phyloP scores from a whole-genome alignment of 1,140 invertebrate genomes.

The Globodera rostochiensis region DNA sequence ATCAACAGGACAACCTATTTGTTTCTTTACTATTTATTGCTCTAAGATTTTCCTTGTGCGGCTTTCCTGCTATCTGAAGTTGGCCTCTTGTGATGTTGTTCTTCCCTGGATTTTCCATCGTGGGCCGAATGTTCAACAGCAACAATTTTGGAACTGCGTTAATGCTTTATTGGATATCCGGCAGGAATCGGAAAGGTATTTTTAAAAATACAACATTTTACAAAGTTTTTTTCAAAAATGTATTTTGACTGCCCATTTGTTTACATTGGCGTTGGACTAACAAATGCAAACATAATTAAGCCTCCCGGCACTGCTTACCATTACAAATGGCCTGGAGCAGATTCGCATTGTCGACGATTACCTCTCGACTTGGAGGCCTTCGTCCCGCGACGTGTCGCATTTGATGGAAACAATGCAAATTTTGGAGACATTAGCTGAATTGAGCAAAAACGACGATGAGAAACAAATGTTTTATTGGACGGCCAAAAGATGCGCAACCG shows the following conservation, averaged over 20 bases:
- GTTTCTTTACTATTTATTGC: not conserved
- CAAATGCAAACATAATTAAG: not conserved
- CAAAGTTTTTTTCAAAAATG: too few relatives aligned
- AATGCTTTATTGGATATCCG: not conserved
- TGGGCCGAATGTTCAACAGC: not conserved
- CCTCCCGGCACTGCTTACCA: not conserved
- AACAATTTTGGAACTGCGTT: not conserved
- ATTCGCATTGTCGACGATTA: conserved; percentile 2
- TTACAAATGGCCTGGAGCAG: conserved; percentile 1
- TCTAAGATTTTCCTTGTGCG: conserved; percentile 3
- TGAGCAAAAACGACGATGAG: not conserved
- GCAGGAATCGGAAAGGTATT: not conserved
- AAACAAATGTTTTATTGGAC: not conserved
- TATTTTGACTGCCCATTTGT: too few relatives aligned
- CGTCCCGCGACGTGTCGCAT: not conserved
- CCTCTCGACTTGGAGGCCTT: not conserved
- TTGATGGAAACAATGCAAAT: not conserved
- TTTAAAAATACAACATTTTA: too few relatives aligned
- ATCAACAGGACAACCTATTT: not conserved
- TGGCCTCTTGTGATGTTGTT: not conserved
- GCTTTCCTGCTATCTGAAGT: not conserved
- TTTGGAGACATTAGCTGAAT: not conserved
- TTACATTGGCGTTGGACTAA: too few relatives aligned
- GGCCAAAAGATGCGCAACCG: not conserved
- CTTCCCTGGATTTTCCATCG: conserved; percentile 4